These are phyloP conservation scores for Mormyrus iriodes DNA, from an alignment of 2,113 vertebrate genomes.

Conservation along the genomic window DNA sequence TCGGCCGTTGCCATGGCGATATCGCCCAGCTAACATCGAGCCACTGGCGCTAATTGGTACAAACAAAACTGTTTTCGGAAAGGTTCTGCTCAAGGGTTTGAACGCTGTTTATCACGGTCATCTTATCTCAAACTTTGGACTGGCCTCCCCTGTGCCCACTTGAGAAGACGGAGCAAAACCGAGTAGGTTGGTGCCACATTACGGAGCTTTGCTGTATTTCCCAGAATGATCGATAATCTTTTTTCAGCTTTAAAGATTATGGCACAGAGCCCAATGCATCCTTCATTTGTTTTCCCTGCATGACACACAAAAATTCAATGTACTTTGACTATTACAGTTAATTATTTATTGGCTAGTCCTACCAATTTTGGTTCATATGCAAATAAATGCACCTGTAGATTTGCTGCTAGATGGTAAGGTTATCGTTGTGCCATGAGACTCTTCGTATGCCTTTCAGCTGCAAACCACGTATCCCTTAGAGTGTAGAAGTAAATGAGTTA, in stretches of 20 bases:
- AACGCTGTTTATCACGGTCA: not conserved
- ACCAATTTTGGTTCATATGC: not conserved
- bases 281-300: not conserved
- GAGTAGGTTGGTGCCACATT: not conserved
- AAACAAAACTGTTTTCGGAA: slow-evolving; percentile 43
- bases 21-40: slow-evolving; percentile 17
- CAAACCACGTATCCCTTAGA: slow-evolving; percentile 1
- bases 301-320: not conserved
- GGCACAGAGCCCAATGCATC: not conserved
- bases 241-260: not conserved
- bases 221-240: not conserved
- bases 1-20: slow-evolving; percentile 57
- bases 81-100: not conserved
- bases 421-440: not conserved
- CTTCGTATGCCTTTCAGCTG: slow-evolving; percentile 15
- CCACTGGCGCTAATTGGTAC: slow-evolving; percentile 49
- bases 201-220: not conserved
- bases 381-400: not conserved
- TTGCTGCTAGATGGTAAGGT: not conserved
- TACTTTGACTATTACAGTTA: not conserved
- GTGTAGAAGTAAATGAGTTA: not conserved
- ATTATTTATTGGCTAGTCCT: not conserved
- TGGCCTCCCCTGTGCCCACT: not conserved
- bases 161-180: not conserved
- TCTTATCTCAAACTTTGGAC: not conserved